Evolutionary conservation across 2,888 invertebrate species (phyloP).

Genomic region (Rapana venosa): DNA sequence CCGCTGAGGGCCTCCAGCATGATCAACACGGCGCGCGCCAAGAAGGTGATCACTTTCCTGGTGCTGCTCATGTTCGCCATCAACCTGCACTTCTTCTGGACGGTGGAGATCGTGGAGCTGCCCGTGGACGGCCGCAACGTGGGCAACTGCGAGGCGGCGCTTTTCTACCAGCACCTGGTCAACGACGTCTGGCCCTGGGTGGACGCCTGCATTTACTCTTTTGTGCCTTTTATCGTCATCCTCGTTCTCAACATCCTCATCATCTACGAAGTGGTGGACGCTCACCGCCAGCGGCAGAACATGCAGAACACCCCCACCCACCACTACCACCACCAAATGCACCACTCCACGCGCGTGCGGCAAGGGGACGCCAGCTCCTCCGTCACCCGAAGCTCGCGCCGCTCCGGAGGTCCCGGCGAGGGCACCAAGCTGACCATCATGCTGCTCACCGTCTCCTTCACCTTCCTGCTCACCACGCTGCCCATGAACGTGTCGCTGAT

Average conservation of each 20-base stretch:
- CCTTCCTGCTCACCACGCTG: constrained; percentile 73
- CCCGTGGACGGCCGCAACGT: constrained; percentile 50
- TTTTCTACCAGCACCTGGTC: constrained; percentile 54
- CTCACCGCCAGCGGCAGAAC: constrained; percentile 44
- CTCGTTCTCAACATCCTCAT: constrained; percentile 71
- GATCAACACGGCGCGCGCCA: constrained; percentile 69
- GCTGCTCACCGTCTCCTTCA: constrained; percentile 74
- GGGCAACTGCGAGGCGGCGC: constrained; percentile 56
- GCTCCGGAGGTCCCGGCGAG: constrained; percentile 54
- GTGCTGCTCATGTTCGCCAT: constrained; percentile 63
- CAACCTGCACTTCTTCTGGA: constrained; percentile 74
- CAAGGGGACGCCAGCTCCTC: neutral
- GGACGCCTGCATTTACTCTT: constrained; percentile 74
- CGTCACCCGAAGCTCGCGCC: neutral
- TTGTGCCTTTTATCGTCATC: constrained; percentile 71
- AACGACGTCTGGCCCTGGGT: constrained; percentile 73
- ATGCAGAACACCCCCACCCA: constrained; percentile 40
- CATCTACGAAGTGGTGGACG: constrained; percentile 69
- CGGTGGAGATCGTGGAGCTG: constrained; percentile 59
- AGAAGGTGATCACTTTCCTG: constrained; percentile 64
- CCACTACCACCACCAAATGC: constrained; percentile 37
- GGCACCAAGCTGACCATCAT: constrained; percentile 72
- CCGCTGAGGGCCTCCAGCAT: constrained; percentile 71
- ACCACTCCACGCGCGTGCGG: constrained; percentile 2
- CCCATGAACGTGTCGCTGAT: constrained; percentile 71